phyloP scores from a whole-genome alignment of 2,888 invertebrate genomes.

The Pantelozetes paolii region DNA sequence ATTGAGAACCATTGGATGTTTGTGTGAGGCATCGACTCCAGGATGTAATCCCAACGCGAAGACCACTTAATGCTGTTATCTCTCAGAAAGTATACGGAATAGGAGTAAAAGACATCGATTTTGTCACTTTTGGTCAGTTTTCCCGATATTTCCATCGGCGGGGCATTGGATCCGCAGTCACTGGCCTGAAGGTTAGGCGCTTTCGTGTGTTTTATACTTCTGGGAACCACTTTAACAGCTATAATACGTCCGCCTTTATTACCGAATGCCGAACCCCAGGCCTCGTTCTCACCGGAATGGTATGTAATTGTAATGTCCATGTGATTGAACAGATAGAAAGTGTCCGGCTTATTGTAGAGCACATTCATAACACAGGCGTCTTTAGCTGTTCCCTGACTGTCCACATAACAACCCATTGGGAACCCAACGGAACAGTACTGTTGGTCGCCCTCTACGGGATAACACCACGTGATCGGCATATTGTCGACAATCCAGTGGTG shows the following conservation, averaged over 20 bases:
- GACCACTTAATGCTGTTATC: conserved; percentile 92
- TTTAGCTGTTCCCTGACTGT: conserved; percentile 58
- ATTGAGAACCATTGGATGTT: conserved; percentile 99
- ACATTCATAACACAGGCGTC: conserved; percentile 55
- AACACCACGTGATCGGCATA: conserved; percentile 97
- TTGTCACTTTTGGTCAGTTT: conserved; percentile 56
- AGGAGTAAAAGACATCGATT: conserved; percentile 74
- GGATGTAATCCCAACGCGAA: conserved; percentile 97
- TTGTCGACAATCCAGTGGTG: conserved; percentile 96
- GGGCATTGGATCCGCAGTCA: conserved; percentile 51
- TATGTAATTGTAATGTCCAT: conserved; percentile 89
- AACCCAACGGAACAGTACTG: conserved; percentile 88
- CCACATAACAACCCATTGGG: conserved; percentile 91
- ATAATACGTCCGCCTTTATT: conserved; percentile 82
- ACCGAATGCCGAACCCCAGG: conserved; percentile 74
- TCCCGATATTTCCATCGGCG: conserved; percentile 67
- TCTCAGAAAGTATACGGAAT: conserved; percentile 65
- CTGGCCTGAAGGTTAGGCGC: conserved; percentile 50
- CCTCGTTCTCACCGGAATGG: conserved; percentile 80
- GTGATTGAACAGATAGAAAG: conserved; percentile 93
- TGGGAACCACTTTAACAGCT: conserved; percentile 56
- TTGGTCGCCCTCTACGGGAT: conserved; percentile 50
- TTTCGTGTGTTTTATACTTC: conserved; percentile 58
- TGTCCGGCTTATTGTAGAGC: conserved; percentile 58
- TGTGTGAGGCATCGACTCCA: conserved; percentile 96